phyloP scores from a whole-genome alignment of 2,113 vertebrate genomes.

The Mesocricetus auratus region DNA sequence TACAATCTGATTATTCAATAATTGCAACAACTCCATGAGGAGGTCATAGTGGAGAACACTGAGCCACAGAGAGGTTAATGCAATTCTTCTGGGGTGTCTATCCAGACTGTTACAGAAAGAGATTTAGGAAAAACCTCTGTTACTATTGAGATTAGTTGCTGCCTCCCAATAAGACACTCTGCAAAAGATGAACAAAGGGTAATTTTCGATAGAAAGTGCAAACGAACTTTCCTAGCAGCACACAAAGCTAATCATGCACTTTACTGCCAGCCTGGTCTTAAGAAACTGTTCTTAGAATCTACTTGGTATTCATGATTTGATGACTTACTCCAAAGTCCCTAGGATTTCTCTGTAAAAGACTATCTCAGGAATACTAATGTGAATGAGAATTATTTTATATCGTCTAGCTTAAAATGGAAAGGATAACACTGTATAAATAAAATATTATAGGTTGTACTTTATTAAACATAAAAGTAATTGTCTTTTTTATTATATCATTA shows the following conservation, averaged over 20 bases:
- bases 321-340: slow-evolving; percentile 54
- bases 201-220: slow-evolving; percentile 4
- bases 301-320: slow-evolving; percentile 70
- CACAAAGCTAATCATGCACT: slow-evolving; percentile 30
- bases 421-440: slow-evolving; percentile 82
- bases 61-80: background rate
- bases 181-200: background rate
- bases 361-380: slow-evolving; percentile 71
- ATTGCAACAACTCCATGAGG: background rate
- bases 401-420: slow-evolving; percentile 73
- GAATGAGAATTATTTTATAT: slow-evolving; percentile 77
- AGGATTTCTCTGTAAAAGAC: slow-evolving; percentile 67
- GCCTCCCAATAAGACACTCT: background rate
- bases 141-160: background rate
- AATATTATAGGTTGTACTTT: slow-evolving; percentile 78
- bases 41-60: background rate
- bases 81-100: background rate
- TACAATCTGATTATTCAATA: background rate
- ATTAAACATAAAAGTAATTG: slow-evolving; percentile 81
- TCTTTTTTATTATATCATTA: slow-evolving; percentile 80
- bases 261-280: slow-evolving; percentile 43
- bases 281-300: background rate
- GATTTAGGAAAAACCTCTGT: background rate
- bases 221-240: slow-evolving; percentile 41
- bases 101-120: background rate